Conservation (phyloP, 2,888 invertebrate genomes). For the Idaea straminata region DNA sequence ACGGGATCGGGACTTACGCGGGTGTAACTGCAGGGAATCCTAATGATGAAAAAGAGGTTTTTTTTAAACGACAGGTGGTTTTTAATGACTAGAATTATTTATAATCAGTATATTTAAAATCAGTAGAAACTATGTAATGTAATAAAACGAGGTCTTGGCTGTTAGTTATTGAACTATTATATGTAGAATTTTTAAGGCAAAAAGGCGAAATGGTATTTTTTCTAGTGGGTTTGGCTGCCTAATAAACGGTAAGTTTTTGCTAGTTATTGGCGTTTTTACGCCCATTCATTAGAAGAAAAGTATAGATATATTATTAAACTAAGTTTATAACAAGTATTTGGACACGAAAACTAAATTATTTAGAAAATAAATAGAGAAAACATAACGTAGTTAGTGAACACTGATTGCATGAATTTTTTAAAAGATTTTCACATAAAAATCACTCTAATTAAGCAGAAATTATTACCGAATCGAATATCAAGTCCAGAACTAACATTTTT, state of each 20-base stretch:
- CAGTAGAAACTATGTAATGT: no score
- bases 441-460: slow-evolving; percentile 15
- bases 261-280: background rate
- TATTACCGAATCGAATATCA: background rate
- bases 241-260: no score
- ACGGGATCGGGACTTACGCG: no score
- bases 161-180: no score
- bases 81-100: background rate
- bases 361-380: background rate
- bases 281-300: background rate
- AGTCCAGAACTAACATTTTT: slow-evolving; percentile 44
- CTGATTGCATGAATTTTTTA: background rate
- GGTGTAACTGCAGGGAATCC: no score
- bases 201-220: no score
- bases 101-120: no score
- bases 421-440: slow-evolving; percentile 4
- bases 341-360: background rate
- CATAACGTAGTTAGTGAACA: background rate
- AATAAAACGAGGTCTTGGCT: no score
- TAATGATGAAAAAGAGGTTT: no score
- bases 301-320: background rate
- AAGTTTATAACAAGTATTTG: background rate
- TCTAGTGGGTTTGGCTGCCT: background rate
- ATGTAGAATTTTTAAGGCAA: no score
- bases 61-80: no score